Percentiles rank a stretch among this genome's conserved stretches.
phyloP scores from a whole-genome alignment of 2,888 invertebrate genomes.

The Melanargia galathea region DNA sequence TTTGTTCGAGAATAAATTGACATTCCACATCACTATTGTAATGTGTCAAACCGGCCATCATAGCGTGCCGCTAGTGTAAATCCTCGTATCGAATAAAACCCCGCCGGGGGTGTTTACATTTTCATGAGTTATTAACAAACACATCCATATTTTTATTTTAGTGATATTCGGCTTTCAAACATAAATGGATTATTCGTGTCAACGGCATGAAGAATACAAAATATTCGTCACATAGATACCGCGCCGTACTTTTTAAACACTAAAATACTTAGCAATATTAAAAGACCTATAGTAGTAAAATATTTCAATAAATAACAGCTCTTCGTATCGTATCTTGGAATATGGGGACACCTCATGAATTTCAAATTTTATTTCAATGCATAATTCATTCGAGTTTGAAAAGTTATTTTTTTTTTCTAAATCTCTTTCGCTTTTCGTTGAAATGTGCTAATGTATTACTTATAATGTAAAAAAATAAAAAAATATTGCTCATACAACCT shows the following conservation, averaged over 20 bases:
- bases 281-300: conserved; percentile 7
- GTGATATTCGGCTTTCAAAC: not conserved
- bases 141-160: not conserved
- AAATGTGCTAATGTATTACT: conserved; percentile 47
- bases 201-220: no score
- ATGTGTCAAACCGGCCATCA: no score
- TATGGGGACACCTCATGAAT: conserved; percentile 57
- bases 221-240: no score
- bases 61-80: no score
- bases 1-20: no score
- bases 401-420: conserved; percentile 55
- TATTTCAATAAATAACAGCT: conserved; percentile 35
- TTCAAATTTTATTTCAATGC: conserved; percentile 61
- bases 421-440: conserved; percentile 47
- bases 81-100: not conserved
- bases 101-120: not conserved
- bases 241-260: conserved; percentile 1
- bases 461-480: conserved; percentile 33
- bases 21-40: no score
- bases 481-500: not conserved
- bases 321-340: conserved; percentile 48
- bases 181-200: not conserved
- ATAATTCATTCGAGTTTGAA: conserved; percentile 57
- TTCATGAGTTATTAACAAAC: conserved; percentile 3
- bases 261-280: conserved; percentile 8